Percentiles rank a stretch among this genome's conserved stretches.
Evolutionary conservation across 1,140 invertebrate species (phyloP).

Genomic region (Bombus breviceps): DNA sequence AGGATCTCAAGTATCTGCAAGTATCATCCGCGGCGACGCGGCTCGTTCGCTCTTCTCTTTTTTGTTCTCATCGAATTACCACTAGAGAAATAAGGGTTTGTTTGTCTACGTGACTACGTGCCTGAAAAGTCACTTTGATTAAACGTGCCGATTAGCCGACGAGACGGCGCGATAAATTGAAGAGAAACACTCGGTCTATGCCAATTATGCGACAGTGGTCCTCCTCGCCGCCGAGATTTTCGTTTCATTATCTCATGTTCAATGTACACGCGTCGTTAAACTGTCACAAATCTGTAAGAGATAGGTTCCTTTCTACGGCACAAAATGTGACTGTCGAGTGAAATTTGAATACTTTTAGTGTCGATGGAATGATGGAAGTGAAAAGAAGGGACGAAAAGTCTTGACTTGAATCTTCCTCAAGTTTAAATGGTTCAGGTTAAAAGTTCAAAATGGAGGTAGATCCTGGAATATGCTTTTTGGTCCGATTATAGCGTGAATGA

Average conservation of each 20-base stretch:
- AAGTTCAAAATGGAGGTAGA: not conserved
- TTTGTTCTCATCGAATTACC: slow-evolving; percentile 41
- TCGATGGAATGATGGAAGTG: too few relatives aligned
- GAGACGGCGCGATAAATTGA: slow-evolving; percentile 30
- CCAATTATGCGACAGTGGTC: slow-evolving; percentile 36
- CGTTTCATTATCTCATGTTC: not conserved
- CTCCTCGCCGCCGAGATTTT: slow-evolving; percentile 7
- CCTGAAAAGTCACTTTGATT: slow-evolving; percentile 54
- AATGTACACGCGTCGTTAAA: slow-evolving; percentile 27
- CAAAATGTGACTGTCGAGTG: too few relatives aligned
- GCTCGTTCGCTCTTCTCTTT: not conserved
- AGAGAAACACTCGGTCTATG: slow-evolving; percentile 34
- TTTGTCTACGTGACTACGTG: slow-evolving; percentile 51
- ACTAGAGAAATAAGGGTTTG: slow-evolving; percentile 43
- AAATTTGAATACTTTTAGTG: too few relatives aligned
- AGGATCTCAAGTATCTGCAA: not conserved
- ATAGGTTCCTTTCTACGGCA: not conserved
- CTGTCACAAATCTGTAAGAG: slow-evolving; percentile 12
- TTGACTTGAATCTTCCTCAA: too few relatives aligned
- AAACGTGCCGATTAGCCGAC: slow-evolving; percentile 48
- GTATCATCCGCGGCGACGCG: not conserved
- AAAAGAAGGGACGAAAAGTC: too few relatives aligned
- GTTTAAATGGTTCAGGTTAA: too few relatives aligned
- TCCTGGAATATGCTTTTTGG: not conserved
- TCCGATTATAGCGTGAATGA: not conserved